Conservation (phyloP, 2,113 vertebrate genomes). For the Calidris pygmaea region DNA sequence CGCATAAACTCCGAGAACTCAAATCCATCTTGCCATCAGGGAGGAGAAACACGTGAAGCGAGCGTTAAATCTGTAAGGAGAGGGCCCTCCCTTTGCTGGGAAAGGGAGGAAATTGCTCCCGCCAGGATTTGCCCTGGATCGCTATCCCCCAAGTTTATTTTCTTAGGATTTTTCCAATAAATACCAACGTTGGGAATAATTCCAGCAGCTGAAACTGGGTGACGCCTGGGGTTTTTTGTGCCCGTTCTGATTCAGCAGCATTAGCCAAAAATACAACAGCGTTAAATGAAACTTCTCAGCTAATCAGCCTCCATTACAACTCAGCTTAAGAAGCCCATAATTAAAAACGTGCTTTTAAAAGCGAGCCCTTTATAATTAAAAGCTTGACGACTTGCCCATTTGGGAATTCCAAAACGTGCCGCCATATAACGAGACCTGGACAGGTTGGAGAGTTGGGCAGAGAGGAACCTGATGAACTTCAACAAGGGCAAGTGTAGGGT, state of each 20-base stretch:
- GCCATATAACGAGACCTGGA: no score
- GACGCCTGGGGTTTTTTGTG: not conserved
- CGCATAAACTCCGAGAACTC: not conserved
- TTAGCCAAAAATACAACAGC: not conserved
- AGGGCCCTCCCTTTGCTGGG: not conserved
- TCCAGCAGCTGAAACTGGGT: not conserved
- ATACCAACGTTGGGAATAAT: not conserved
- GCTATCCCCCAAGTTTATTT: not conserved
- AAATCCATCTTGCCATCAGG: not conserved
- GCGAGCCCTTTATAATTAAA: not conserved
- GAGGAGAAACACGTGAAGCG: fast-evolving
- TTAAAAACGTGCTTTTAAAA: not conserved
- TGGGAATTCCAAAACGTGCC: not conserved
- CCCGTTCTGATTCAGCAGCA: not conserved
- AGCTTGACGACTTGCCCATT: not conserved
- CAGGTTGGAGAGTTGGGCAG: no score
- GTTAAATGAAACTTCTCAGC: not conserved
- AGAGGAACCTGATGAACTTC: no score
- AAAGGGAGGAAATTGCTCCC: not conserved
- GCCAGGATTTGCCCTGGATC: not conserved
- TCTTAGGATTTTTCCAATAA: not conserved
- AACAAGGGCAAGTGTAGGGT: no score
- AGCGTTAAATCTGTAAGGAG: fast-evolving
- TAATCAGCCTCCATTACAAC: constrained; percentile 6
- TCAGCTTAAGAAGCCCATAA: not conserved